Percentiles rank a stretch among this genome's conserved stretches.
Conservation (phyloP, 2,797 vertebrate species). For the Rhyacichthys aspro region DNA sequence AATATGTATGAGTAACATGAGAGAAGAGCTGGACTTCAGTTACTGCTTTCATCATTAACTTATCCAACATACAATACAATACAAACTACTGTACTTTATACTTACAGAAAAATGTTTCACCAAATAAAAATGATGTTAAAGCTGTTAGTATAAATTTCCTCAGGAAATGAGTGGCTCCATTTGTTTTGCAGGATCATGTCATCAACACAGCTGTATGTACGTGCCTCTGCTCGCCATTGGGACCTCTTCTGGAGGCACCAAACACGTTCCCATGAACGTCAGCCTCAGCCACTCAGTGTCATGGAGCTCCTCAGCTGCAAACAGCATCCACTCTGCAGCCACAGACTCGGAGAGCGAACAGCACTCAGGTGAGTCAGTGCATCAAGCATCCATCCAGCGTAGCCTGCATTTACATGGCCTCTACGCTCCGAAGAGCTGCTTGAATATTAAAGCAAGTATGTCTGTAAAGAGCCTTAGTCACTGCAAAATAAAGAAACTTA, state of each 20-base stretch:
- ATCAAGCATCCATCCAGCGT: no score
- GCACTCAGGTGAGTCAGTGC: conserved; percentile 55
- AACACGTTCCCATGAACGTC: conserved; percentile 30
- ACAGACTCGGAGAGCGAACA: conserved; percentile 47
- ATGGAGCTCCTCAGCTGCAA: conserved; percentile 59
- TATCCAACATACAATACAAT: neutral
- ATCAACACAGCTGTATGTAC: conserved; percentile 44
- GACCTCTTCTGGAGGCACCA: conserved; percentile 31
- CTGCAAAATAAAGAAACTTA: no score
- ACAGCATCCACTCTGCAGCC: conserved; percentile 47
- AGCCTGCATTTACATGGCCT: no score
- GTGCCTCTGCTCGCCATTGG: conserved; percentile 58
- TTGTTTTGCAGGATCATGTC: conserved; percentile 64
- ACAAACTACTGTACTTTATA: neutral
- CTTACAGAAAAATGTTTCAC: no score
- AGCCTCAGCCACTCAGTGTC: conserved; percentile 61
- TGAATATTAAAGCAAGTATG: no score
- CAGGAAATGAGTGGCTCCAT: neutral
- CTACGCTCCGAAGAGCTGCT: no score
- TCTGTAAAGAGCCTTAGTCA: no score
- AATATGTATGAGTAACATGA: conserved; percentile 72
- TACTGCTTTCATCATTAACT: conserved; percentile 29
- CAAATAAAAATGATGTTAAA: neutral
- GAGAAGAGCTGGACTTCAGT: conserved; percentile 18
- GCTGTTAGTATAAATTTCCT: neutral